Evolutionary conservation across 92 coral and sea anemone species (phyloP).

Genomic region (Galaxea fascicularis): DNA sequence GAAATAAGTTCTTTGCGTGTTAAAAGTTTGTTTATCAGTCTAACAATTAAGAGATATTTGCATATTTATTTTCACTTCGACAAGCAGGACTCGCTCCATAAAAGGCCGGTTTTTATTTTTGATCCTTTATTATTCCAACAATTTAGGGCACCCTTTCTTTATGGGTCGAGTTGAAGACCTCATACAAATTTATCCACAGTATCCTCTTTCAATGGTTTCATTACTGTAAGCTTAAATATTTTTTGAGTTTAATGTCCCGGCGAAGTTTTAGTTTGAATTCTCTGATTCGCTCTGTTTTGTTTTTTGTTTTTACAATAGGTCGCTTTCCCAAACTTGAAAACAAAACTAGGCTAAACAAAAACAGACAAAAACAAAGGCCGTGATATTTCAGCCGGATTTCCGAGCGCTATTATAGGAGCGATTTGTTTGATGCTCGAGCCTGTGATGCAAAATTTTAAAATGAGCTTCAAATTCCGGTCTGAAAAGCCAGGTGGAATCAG

Average conservation of each 20-base stretch:
- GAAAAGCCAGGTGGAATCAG: no score
- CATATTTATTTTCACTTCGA: no score
- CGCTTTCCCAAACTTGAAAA: constrained; percentile 19
- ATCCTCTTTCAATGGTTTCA: constrained; percentile 5
- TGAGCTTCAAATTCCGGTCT: constrained; percentile 23
- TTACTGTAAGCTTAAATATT: neutral
- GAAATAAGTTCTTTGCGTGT: no score
- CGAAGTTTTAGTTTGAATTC: neutral
- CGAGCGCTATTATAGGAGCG: neutral
- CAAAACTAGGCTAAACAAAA: constrained; percentile 3
- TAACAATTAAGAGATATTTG: no score
- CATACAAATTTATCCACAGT: constrained; percentile 7
- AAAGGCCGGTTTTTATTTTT: no score
- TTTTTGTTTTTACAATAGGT: constrained; percentile 12
- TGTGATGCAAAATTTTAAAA: neutral
- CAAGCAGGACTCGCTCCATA: no score
- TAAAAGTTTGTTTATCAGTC: no score
- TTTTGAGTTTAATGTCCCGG: neutral
- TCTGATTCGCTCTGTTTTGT: constrained; percentile 15
- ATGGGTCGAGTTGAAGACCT: constrained; percentile 5
- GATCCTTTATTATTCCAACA: no score
- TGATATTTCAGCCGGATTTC: neutral
- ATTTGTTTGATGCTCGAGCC: constrained; percentile 6
- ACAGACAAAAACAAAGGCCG: constrained; percentile 14
- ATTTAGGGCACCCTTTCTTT: no score